Conservation (phyloP, 2,888 invertebrate species). For the Andrena bucephala region DNA sequence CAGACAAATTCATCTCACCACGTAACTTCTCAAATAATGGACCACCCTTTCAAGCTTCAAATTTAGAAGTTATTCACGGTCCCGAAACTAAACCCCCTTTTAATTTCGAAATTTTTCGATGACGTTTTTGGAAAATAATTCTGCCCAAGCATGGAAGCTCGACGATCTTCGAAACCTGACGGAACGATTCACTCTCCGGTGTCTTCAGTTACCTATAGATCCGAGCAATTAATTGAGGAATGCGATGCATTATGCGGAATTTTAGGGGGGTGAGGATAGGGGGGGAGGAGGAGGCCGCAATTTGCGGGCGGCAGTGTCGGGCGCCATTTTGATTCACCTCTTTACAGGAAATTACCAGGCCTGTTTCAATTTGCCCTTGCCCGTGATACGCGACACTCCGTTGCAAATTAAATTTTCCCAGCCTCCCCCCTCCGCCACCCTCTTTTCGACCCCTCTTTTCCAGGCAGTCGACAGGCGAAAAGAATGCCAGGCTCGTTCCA, state of each 20-base stretch:
- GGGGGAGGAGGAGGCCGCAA: conserved; percentile 31
- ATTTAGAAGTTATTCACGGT: too few species aligned
- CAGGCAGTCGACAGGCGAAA: background rate
- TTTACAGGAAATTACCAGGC: conserved; percentile 59
- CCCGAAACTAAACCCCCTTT: too few species aligned
- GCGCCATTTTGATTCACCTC: conserved; percentile 60
- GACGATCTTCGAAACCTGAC: background rate
- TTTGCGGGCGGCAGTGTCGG: conserved; percentile 37
- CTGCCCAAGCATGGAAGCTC: too few species aligned
- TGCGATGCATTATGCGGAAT: conserved; percentile 5
- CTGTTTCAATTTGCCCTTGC: conserved; percentile 56
- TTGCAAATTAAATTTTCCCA: conserved; percentile 49
- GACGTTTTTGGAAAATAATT: too few species aligned
- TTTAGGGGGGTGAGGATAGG: background rate
- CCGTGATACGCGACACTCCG: conserved; percentile 33
- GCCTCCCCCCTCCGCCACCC: background rate
- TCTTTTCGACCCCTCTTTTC: background rate
- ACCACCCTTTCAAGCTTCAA: too few species aligned
- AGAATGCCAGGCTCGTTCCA: conserved; percentile 28
- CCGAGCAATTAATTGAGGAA: conserved; percentile 24
- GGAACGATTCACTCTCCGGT: background rate
- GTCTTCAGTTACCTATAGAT: conserved; percentile 8
- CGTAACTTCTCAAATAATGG: too few species aligned
- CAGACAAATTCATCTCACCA: too few species aligned
- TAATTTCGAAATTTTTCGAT: too few species aligned